These are phyloP conservation scores for Ditylenchus weischeri DNA, from an alignment of 2,888 invertebrate species.

Conservation along the genomic window DNA sequence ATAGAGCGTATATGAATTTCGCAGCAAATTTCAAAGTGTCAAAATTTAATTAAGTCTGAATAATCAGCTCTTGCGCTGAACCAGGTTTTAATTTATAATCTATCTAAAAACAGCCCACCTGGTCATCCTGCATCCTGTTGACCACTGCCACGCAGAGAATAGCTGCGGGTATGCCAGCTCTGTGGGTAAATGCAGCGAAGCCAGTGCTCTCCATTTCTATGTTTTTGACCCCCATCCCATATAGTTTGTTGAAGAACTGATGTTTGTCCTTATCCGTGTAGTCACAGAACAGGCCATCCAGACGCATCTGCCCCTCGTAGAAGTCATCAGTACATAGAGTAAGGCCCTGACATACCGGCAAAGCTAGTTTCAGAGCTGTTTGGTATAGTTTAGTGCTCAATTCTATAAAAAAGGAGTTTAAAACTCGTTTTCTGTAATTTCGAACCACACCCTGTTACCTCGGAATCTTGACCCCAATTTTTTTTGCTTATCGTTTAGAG, in stretches of 20 bases:
- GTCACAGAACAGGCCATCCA: constrained; percentile 95
- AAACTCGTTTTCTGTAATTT: too few species aligned
- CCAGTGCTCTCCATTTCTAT: constrained; percentile 88
- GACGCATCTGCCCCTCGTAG: constrained; percentile 92
- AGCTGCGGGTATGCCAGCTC: constrained; percentile 71
- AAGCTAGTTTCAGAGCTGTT: constrained; percentile 61
- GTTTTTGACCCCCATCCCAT: constrained; percentile 75
- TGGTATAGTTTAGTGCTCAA: constrained; percentile 76
- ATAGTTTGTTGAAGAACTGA: constrained; percentile 74
- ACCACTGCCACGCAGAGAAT: constrained; percentile 87
- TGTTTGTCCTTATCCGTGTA: constrained; percentile 85
- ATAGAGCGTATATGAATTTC: too few species aligned
- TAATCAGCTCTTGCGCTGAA: too few species aligned
- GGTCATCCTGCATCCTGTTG: constrained; percentile 87
- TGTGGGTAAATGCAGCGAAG: constrained; percentile 87
- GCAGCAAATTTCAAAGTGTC: too few species aligned
- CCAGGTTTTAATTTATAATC: too few species aligned
- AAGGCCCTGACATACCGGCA: constrained; percentile 78
- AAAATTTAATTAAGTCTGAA: too few species aligned
- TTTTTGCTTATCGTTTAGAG: too few species aligned
- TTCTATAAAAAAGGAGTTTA: too few species aligned
- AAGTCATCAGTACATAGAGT: constrained; percentile 97
- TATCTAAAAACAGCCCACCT: constrained; percentile 60
- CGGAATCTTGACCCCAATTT: too few species aligned
- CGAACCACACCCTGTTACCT: too few species aligned